Conservation (phyloP, 53 echinoderm and acorn worm genomes). For the Actinopyga echinites region DNA sequence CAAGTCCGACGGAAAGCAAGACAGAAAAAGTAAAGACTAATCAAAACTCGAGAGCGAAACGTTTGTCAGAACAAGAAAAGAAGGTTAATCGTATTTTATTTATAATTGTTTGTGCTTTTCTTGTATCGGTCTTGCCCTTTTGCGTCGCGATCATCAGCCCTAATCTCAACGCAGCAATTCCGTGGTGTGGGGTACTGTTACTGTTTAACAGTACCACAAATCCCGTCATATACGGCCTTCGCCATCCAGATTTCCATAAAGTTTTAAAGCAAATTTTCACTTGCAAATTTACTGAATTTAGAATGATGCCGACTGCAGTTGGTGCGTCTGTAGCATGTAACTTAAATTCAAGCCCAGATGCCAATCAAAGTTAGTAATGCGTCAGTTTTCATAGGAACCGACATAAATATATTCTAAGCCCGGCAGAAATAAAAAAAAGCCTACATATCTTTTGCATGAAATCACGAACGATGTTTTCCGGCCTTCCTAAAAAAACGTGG, state of each 20-base stretch:
- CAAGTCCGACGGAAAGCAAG: background rate
- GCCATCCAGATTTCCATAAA: background rate
- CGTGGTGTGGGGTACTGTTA: conserved; percentile 1
- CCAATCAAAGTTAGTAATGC: too few relatives aligned
- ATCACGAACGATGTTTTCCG: too few relatives aligned
- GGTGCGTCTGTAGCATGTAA: too few relatives aligned
- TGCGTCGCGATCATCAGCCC: background rate
- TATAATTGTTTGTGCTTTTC: background rate
- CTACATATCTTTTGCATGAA: too few relatives aligned
- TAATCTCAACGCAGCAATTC: background rate
- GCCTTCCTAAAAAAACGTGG: too few relatives aligned
- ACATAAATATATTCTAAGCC: too few relatives aligned
- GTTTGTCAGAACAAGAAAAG: background rate
- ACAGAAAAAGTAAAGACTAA: background rate
- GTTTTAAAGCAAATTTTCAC: background rate
- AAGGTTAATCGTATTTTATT: conserved; percentile 8
- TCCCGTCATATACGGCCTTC: background rate
- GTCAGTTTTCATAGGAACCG: too few relatives aligned
- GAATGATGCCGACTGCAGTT: too few relatives aligned
- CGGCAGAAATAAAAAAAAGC: too few relatives aligned
- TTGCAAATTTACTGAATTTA: background rate
- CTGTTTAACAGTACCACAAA: background rate
- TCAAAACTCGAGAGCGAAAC: too few relatives aligned
- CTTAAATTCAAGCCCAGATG: too few relatives aligned
- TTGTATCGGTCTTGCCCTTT: background rate